phyloP scores from a whole-genome alignment of 2,113 vertebrate species.

The Menidia beryllina region DNA sequence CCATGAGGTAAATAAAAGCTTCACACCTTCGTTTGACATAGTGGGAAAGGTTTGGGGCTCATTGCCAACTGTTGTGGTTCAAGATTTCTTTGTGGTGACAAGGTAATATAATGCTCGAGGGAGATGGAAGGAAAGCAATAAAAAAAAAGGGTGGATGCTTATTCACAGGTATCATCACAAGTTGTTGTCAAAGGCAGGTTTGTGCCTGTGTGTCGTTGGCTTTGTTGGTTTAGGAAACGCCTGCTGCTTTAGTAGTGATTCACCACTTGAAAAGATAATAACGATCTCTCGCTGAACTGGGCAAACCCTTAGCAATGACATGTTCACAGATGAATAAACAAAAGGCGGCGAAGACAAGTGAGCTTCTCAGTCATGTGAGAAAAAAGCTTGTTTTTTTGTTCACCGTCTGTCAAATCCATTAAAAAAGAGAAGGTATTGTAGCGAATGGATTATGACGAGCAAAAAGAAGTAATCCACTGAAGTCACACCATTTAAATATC shows the following conservation, averaged over 20 bases:
- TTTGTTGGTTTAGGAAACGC: slow-evolving; percentile 52
- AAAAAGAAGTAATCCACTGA: slow-evolving; percentile 26
- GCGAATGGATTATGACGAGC: slow-evolving; percentile 14
- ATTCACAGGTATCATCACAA: not conserved
- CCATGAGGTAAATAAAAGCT: slow-evolving; percentile 43
- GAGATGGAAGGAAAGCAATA: slow-evolving; percentile 2
- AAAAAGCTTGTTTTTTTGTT: slow-evolving; percentile 21
- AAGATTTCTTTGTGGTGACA: slow-evolving; percentile 41
- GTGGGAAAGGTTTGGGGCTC: slow-evolving; percentile 55
- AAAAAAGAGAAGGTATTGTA: slow-evolving; percentile 5
- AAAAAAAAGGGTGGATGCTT: slow-evolving; percentile 21
- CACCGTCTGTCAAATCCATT: not conserved
- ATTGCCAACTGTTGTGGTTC: slow-evolving; percentile 39
- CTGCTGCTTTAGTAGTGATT: slow-evolving; percentile 28
- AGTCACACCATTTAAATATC: slow-evolving; percentile 19
- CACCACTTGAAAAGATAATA: slow-evolving; percentile 28
- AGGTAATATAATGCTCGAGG: slow-evolving; percentile 24
- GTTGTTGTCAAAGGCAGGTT: slow-evolving; percentile 38
- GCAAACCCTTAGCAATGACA: slow-evolving; percentile 26
- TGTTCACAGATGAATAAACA: slow-evolving; percentile 24
- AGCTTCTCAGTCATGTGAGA: slow-evolving; percentile 15
- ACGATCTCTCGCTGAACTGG: slow-evolving; percentile 40
- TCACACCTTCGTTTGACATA: slow-evolving; percentile 25
- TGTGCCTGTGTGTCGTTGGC: slow-evolving; percentile 6
- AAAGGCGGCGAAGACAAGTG: slow-evolving; percentile 5